Conservation (phyloP, 1,140 invertebrate genomes). For the Drosophila mauritiana region DNA sequence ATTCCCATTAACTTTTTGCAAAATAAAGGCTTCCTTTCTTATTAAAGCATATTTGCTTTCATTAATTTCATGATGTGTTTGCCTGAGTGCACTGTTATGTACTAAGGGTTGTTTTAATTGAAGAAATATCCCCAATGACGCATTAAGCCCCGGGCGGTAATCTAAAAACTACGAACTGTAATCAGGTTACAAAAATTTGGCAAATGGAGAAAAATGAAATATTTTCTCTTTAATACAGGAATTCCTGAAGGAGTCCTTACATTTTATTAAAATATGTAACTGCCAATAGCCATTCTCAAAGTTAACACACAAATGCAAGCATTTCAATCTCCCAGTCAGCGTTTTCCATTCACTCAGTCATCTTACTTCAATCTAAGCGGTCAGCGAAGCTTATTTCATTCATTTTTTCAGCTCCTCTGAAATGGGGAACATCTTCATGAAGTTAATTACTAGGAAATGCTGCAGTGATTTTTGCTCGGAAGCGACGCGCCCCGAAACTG, state of each 20-base stretch:
- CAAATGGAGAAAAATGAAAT: background rate
- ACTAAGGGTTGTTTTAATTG: background rate
- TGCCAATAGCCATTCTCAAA: background rate
- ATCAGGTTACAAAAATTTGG: conserved; percentile 1
- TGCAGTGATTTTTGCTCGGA: conserved; percentile 47
- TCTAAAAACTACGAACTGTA: conserved; percentile 1
- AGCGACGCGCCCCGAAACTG: conserved; percentile 28
- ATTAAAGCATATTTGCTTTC: background rate
- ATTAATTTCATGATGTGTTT: conserved; percentile 1
- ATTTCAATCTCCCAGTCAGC: conserved; percentile 14
- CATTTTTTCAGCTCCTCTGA: background rate
- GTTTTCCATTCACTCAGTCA: conserved; percentile 18
- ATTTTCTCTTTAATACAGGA: too few relatives aligned
- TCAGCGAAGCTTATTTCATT: conserved; percentile 11
- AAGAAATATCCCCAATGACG: background rate
- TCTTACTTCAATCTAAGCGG: conserved; percentile 30
- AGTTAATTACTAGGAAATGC: conserved; percentile 60
- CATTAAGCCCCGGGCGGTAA: background rate
- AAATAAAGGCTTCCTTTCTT: background rate
- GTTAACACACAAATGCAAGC: conserved; percentile 1
- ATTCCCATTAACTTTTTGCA: background rate
- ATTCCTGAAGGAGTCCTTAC: too few relatives aligned
- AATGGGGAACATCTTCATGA: conserved; percentile 38
- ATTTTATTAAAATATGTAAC: too few relatives aligned
- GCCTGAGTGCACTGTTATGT: conserved; percentile 2